These are phyloP conservation scores for Drosophila ustulata DNA, from an alignment of 2,888 invertebrate genomes.

Conservation along the genomic window DNA sequence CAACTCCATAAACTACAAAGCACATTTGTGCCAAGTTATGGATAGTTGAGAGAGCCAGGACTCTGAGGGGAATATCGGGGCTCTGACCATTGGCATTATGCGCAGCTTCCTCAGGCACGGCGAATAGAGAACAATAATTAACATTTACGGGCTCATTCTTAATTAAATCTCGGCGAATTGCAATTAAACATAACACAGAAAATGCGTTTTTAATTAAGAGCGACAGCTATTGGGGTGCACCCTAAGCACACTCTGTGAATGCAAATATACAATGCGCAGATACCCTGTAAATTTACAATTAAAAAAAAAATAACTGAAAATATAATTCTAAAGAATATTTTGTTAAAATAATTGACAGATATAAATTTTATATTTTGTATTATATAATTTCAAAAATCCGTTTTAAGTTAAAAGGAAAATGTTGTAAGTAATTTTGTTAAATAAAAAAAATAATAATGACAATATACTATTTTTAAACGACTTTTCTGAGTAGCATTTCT, in stretches of 20 bases:
- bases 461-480: too few relatives aligned
- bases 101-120: background rate
- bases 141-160: conserved; percentile 3
- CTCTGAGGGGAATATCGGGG: too few relatives aligned
- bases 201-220: conserved; percentile 1
- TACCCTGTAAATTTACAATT: background rate
- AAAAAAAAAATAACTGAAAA: background rate
- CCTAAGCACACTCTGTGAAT: background rate
- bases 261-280: background rate
- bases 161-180: conserved; percentile 2
- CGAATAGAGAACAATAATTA: conserved; percentile 1
- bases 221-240: conserved; percentile 1
- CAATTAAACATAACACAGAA: background rate
- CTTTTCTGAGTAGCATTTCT: too few relatives aligned
- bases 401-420: too few relatives aligned
- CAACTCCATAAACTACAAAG: background rate
- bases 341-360: too few relatives aligned
- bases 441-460: too few relatives aligned
- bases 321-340: too few relatives aligned
- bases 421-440: too few relatives aligned
- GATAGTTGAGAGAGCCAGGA: background rate
- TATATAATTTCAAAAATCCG: too few relatives aligned
- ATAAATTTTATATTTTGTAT: too few relatives aligned
- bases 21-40: background rate
- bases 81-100: background rate